Percentiles rank a stretch among this genome's conserved stretches.
Conservation (phyloP, 2,888 invertebrate species). For the Ferrisia virgata region DNA sequence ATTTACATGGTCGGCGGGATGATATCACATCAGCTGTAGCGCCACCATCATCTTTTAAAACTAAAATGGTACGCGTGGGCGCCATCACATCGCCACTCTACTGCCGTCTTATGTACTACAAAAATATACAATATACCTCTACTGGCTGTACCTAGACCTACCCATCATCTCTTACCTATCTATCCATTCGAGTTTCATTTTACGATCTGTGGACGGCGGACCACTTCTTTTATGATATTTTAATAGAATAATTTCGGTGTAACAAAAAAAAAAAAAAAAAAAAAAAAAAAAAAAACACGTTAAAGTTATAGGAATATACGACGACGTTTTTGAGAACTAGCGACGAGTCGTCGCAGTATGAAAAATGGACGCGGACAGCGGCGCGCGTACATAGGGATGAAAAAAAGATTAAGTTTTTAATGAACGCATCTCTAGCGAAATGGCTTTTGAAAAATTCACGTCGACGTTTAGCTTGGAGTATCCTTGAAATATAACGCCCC, state of each 20-base stretch:
- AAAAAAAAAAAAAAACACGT: background rate
- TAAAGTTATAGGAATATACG: background rate
- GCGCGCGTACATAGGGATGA: background rate
- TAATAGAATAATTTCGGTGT: slow-evolving; percentile 13
- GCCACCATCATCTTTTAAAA: background rate
- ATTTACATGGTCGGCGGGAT: background rate
- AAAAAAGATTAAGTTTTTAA: slow-evolving; percentile 27
- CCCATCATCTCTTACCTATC: too few relatives aligned
- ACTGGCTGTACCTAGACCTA: too few relatives aligned
- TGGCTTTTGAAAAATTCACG: slow-evolving; percentile 15
- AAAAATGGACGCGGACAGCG: background rate
- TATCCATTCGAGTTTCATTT: background rate
- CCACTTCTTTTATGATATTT: slow-evolving; percentile 24
- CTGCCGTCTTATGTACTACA: too few relatives aligned
- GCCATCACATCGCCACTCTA: too few relatives aligned
- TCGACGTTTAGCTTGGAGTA: background rate
- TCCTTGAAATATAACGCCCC: slow-evolving; percentile 27
- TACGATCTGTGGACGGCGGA: background rate
- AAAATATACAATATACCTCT: too few relatives aligned
- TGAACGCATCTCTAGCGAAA: slow-evolving; percentile 1
- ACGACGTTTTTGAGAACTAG: background rate
- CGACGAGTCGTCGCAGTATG: background rate
- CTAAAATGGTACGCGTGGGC: background rate
- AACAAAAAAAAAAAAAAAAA: background rate
- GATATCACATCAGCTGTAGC: too few relatives aligned